phyloP scores from a whole-genome alignment of 2,797 vertebrate species.

The Typhlichthys subterraneus region DNA sequence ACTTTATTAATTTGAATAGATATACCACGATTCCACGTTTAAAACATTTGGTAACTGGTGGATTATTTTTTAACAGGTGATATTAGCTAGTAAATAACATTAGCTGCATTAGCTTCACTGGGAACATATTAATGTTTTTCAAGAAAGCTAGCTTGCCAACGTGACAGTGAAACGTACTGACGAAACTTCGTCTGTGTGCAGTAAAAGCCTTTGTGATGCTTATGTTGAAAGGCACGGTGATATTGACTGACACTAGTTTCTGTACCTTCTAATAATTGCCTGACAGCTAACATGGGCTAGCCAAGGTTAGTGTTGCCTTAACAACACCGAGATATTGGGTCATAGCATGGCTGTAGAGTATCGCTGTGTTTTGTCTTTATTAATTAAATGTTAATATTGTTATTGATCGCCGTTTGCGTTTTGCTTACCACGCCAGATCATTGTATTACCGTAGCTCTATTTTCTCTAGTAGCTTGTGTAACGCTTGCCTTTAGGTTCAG shows the following conservation, averaged over 20 bases:
- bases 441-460: background rate
- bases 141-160: background rate
- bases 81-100: conserved; percentile 25
- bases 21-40: no score
- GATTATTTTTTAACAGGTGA: conserved; percentile 9
- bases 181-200: background rate
- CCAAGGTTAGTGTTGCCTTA: background rate
- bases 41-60: background rate
- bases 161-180: background rate
- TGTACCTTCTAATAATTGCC: background rate
- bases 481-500: background rate
- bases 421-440: no score
- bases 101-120: conserved; percentile 5
- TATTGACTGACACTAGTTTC: background rate
- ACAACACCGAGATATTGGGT: no score
- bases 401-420: no score
- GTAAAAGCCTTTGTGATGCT: background rate
- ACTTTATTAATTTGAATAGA: no score
- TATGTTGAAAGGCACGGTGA: background rate
- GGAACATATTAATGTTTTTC: background rate
- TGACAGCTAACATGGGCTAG: conserved; percentile 35
- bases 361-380: conserved; percentile 14
- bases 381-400: no score
- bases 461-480: background rate
- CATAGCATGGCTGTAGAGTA: background rate